Evolutionary conservation across 2,888 invertebrate species (phyloP), one percentile per base, ranked within the genome.

Genomic region (Papilio elwesi): DNA sequence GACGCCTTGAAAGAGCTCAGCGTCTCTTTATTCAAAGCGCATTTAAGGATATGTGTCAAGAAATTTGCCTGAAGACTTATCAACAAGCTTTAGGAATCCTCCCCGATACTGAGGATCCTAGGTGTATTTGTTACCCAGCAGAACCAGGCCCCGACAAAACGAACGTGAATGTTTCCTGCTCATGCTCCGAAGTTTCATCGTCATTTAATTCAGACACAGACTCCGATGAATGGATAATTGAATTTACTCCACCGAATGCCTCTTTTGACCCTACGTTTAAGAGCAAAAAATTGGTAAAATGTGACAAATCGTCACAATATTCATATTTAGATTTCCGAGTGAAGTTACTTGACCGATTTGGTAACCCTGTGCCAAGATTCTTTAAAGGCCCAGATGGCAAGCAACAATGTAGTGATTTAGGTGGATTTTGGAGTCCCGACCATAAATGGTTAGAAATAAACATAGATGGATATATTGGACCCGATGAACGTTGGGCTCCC

Each of bases 171-270:
- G 78, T 83, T 36, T 92, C 92, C 6, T 93, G 92, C 75, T 92
- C 93, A 38, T 93, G 93, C 76, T 90, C 92, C 0, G 90, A 90
- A 80, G 87, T 87, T 13, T 80, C 82, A 3, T 76, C 78, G 3
- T 84, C 86, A 1, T 74, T 84, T 43, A 84, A 82, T 43, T 89
- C 91, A 3, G 92, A 90, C 70, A 92, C 92, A 0, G 93, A 93
- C 76, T 87, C 83, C 3, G 93, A 92, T 76, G 93, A 93, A 80
- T 94, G 94, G 93, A 77, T 91, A 52, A 82, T 94, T 16, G 93
- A 93, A 77, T 92, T 93, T 75, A 93, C 93, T n/a, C 93, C 94
- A 9, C 93, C 94, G 0, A 87, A 80, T 71, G 93, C 92, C 26
- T 80, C 76, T 12, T 93, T 85, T 74, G 85, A 90, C 78, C 90